Percentiles rank a stretch among this genome's conserved stretches.
Evolutionary conservation across 2,113 vertebrate genomes (phyloP).

Genomic region (Mohoua ochrocephala): DNA sequence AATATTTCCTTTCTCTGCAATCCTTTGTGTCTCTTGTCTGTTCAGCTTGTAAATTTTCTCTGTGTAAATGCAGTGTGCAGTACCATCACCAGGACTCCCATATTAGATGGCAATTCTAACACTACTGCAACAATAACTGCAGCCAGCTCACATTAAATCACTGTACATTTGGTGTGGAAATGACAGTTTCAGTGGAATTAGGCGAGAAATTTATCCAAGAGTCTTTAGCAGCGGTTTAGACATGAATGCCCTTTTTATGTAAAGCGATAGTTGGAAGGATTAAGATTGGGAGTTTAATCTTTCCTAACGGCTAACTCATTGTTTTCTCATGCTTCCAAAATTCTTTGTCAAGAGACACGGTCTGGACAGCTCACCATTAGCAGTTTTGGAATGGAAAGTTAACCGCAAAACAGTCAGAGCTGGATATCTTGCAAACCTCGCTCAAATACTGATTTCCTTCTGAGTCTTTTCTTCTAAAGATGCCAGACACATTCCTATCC

Average conservation of each 20-base stretch:
- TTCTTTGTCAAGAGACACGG: conserved; percentile 43
- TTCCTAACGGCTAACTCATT: conserved; percentile 49
- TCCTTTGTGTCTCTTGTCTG: not conserved
- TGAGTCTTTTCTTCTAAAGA: not conserved
- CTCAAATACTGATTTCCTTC: conserved; percentile 38
- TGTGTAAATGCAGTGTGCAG: not conserved
- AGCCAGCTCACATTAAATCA: not conserved
- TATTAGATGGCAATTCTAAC: not conserved
- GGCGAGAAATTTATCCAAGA: conserved; percentile 13
- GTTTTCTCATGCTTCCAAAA: conserved; percentile 55
- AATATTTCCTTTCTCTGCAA: not conserved
- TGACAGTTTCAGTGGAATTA: conserved; percentile 17
- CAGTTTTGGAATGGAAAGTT: conserved; percentile 55
- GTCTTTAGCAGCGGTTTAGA: conserved; percentile 26
- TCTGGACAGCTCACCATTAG: conserved; percentile 56
- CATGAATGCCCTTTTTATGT: conserved; percentile 36
- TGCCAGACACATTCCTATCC: conserved; percentile 62
- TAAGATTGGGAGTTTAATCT: conserved; percentile 44
- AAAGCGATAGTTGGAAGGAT: conserved; percentile 30
- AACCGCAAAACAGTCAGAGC: conserved; percentile 48
- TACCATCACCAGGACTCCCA: not conserved
- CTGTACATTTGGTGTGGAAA: conserved; percentile 1
- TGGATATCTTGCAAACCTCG: conserved; percentile 41
- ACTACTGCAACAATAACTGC: not conserved
- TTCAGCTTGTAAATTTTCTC: not conserved